Evolutionary conservation across 2,113 vertebrate genomes (phyloP).

Genomic region (Bathybates hornii): DNA sequence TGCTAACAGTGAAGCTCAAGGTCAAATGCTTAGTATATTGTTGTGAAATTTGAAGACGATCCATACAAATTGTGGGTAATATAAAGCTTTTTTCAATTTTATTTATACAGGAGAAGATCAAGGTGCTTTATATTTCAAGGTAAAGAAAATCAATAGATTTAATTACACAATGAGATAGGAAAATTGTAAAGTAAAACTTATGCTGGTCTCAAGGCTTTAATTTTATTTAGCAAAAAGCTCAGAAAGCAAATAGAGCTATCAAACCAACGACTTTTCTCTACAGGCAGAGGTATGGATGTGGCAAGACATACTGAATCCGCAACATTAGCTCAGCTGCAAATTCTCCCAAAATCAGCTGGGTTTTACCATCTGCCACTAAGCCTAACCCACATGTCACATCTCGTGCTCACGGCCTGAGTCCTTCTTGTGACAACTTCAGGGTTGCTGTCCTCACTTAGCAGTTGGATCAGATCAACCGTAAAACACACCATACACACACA

Average conservation of each 20-base stretch:
- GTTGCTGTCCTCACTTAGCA: conserved; percentile 12
- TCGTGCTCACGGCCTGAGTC: neutral
- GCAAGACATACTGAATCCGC: neutral
- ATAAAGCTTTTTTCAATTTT: neutral
- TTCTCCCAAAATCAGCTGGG: conserved; percentile 9
- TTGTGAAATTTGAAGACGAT: neutral
- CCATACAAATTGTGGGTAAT: neutral
- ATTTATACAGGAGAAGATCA: neutral
- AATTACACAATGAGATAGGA: neutral
- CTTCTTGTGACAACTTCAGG: conserved; percentile 18
- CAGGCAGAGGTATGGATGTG: neutral
- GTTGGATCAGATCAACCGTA: neutral
- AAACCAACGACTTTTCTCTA: neutral
- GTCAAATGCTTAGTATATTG: neutral
- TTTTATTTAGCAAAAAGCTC: neutral
- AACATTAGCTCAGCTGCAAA: neutral
- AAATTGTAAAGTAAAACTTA: neutral
- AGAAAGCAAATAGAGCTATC: neutral
- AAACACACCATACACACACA: neutral
- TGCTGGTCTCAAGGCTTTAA: neutral
- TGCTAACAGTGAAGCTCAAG: neutral
- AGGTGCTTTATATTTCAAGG: neutral
- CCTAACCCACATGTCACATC: conserved; percentile 23
- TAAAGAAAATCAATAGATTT: neutral
- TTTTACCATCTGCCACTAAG: conserved; percentile 26